Conservation (phyloP, 1,140 invertebrate genomes). For the Tenebrio molitor region DNA sequence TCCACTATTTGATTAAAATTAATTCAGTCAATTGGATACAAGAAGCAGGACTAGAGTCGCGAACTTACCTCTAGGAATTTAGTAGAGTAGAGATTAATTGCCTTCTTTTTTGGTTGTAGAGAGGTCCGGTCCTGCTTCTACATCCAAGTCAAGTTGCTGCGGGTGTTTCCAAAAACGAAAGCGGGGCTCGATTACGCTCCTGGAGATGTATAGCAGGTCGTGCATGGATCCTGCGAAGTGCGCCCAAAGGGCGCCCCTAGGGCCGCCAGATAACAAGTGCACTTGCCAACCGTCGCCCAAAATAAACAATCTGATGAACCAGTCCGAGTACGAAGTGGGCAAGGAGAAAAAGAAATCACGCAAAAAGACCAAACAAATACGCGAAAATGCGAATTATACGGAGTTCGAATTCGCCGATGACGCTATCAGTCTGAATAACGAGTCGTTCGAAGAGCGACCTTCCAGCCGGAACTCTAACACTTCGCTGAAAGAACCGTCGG, state of each 20-base stretch:
- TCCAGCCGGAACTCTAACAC: conserved; percentile 21
- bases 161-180: conserved; percentile 63
- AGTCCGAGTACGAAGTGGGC: conserved; percentile 63
- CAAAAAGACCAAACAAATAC: conserved; percentile 55
- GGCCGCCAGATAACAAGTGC: conserved; percentile 62
- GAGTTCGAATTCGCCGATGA: conserved; percentile 74
- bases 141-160: conserved; percentile 63
- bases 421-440: conserved; percentile 68
- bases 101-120: conserved; percentile 63
- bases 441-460: conserved; percentile 27
- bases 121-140: conserved; percentile 66
- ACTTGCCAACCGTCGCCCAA: conserved; percentile 52
- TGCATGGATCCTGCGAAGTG: conserved; percentile 59
- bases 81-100: conserved; percentile 40
- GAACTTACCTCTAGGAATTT: conserved; percentile 8
- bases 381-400: conserved; percentile 55
- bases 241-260: conserved; percentile 61
- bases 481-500: conserved; percentile 49
- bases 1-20: neutral
- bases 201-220: conserved; percentile 62
- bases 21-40: conserved; percentile 38
- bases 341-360: conserved; percentile 56
- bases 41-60: conserved; percentile 56
- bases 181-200: conserved; percentile 62
- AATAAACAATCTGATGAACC: conserved; percentile 60